Base-by-base conservation (phyloP, 2,113 vertebrate genomes). In the Sialia sialis region DNA sequence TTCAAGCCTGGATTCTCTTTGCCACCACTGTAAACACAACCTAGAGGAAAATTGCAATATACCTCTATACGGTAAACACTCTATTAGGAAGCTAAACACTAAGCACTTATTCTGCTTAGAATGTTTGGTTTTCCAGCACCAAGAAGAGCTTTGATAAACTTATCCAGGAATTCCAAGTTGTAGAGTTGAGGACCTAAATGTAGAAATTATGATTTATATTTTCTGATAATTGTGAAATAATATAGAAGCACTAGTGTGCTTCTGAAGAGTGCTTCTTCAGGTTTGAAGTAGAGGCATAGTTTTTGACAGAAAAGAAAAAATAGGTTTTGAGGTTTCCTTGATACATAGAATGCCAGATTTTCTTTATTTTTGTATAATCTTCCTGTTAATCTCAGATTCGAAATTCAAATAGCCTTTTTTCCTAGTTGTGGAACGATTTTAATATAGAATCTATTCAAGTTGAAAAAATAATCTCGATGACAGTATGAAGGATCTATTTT, bases 11-110 rank as follows among this genome's bases (percentile, higher is more conserved):
- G 62, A 78, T 78, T 84, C 6, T 84, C 10, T 51, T 74, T 78
- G 16, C 29, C 0, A 0, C 4, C 16, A 16, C 4, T 9, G 14
- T 49, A 58, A 93, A 56, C 7, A 64, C 4, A 66, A 3, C 6
- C 13, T 54, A 23, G 60, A 80, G 55, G 21, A 81, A 69, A 81
- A 59, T 3, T 43, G 4, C 18, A 68, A 55, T 56, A 34, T 64
- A 43, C 2, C 1, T 73, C 30, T 64, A 5, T 18, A 38, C 3
- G 38, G 13, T 73, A 73, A 70, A 44, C 12, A 44, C 6, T 38
- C 16, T 44, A 5, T 49, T 41, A 62, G 9, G 12, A 81, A 56
- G 21, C 3, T 59, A 55, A 84, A 51, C 1, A 3, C 59, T 32
- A 34, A 17, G 7, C 2, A 18, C 3, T n/a, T 83, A 25, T 6